Evolutionary conservation across 2,888 invertebrate species (phyloP), one percentile per base, ranked within the genome.

Genomic region (Eupithecia subumbrata): DNA sequence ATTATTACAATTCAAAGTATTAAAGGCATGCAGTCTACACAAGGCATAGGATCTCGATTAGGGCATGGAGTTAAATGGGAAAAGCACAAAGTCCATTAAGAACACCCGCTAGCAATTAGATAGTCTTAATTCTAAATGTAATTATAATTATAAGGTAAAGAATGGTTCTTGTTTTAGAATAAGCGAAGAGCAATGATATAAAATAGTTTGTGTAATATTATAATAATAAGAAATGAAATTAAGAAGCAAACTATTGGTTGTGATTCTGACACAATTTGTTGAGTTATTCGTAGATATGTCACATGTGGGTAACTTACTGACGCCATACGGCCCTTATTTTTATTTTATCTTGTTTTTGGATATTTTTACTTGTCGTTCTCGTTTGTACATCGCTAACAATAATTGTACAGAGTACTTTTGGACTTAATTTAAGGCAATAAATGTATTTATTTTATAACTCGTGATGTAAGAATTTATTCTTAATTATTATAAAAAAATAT

Each of bases 371-470:
- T 90, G 88, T 92, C 91, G 92, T 93, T 93, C 93, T 94, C 92
- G 92, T 95, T 95, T 94, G 94, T 94, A 94, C 94, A 95, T 94
- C 95, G 91, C 94, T 94, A 94, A 94, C 95, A 95, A 94, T 95
- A 93, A 92, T 90, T 95, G 95, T 95, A 95, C 95, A 95, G 94
- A 94, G 91, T 94, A 94, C 92, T 95, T 95, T 94, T 93, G 93
- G 92, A 95, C 94, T 94, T 95, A 94, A 94, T 93, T 95, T 94
- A 94, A 94, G 95, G 94, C 94, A 93, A 94, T 95, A 95, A 95
- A 95, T 94, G 95, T 95, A 95, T 95, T 95, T 95, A 95, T 95
- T 95, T 94, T 95, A 94, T 94, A 95, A 94, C 94, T 95, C 91
- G 94, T 94, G 94, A 95, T 94, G 94, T 95, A 95, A 95, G 95